phyloP scores from a whole-genome alignment of 2,888 invertebrate genomes.

The Lithodes maja region DNA sequence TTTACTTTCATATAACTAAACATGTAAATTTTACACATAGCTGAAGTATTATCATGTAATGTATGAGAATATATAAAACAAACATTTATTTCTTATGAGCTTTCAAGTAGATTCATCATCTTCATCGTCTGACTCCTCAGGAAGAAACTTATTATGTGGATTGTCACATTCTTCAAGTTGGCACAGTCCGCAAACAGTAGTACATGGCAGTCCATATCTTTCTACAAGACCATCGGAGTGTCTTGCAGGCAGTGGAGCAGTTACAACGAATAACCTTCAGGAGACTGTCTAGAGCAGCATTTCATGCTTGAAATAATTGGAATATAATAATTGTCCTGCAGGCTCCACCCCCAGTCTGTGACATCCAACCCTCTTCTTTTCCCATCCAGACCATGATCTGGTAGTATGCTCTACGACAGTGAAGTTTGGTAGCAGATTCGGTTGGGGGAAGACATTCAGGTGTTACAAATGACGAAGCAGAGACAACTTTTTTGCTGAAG shows the following conservation, averaged over 20 bases:
- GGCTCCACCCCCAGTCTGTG: conserved; percentile 33
- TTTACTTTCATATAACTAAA: neutral
- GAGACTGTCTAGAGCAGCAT: conserved; percentile 31
- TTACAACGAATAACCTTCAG: conserved; percentile 23
- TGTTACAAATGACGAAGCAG: conserved; percentile 6
- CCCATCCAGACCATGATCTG: conserved; percentile 11
- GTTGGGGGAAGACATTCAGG: neutral
- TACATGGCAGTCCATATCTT: conserved; percentile 42
- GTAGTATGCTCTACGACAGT: conserved; percentile 1
- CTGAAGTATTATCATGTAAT: neutral
- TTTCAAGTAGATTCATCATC: neutral
- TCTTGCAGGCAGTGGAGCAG: conserved; percentile 28
- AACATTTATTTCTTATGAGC: neutral
- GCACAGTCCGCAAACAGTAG: conserved; percentile 33
- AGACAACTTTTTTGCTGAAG: neutral
- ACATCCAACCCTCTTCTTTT: conserved; percentile 1
- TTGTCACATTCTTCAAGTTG: conserved; percentile 23
- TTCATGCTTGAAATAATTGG: conserved; percentile 27
- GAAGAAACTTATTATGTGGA: conserved; percentile 15
- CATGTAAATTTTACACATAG: neutral
- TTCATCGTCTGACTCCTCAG: conserved; percentile 10
- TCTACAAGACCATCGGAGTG: conserved; percentile 24
- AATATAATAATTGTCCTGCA: neutral
- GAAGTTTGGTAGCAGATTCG: conserved; percentile 10
- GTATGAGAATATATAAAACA: neutral